phyloP scores from a whole-genome alignment of 1,140 invertebrate genomes.

The Drosophila ironensis region DNA sequence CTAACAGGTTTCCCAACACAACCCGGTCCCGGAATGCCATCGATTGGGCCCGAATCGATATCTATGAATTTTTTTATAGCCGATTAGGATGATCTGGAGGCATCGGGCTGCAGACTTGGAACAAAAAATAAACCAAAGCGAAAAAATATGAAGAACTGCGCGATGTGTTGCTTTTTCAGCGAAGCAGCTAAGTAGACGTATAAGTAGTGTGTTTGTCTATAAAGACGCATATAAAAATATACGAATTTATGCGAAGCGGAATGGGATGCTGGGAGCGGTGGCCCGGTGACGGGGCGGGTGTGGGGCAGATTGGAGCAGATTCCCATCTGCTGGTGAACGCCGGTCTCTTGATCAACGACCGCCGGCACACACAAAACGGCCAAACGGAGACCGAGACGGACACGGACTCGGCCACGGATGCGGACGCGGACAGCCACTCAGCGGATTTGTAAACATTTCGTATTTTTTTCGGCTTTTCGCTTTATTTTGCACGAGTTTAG shows the following conservation, averaged over 20 bases:
- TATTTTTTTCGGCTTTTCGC: conserved; percentile 30
- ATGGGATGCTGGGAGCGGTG: no score
- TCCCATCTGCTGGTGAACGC: conserved; percentile 8
- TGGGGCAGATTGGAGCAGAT: not conserved
- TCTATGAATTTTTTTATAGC: conserved; percentile 30
- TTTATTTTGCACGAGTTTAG: conserved; percentile 35
- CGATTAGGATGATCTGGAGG: conserved; percentile 30
- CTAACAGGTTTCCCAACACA: conserved; percentile 29
- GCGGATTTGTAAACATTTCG: conserved; percentile 74
- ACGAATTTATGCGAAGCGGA: conserved; percentile 6
- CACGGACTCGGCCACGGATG: conserved; percentile 17
- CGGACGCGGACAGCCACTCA: conserved; percentile 57
- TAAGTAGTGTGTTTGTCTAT: conserved; percentile 40
- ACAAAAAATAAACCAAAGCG: conserved; percentile 25
- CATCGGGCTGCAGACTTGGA: not conserved
- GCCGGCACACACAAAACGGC: conserved; percentile 26
- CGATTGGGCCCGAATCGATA: conserved; percentile 10
- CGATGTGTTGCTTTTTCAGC: conserved; percentile 27
- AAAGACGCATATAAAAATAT: conserved; percentile 74
- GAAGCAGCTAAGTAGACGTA: conserved; percentile 37
- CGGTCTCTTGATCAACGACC: conserved; percentile 66
- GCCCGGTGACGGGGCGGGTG: no score
- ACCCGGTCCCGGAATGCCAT: not conserved
- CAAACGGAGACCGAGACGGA: conserved; percentile 5
- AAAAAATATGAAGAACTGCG: conserved; percentile 37